A percentile compares a stretch with the other conserved stretches of the same genome.
These are phyloP conservation scores for Drosophila mulleri DNA, from an alignment of 2,888 invertebrate species.

Conservation along the genomic window DNA sequence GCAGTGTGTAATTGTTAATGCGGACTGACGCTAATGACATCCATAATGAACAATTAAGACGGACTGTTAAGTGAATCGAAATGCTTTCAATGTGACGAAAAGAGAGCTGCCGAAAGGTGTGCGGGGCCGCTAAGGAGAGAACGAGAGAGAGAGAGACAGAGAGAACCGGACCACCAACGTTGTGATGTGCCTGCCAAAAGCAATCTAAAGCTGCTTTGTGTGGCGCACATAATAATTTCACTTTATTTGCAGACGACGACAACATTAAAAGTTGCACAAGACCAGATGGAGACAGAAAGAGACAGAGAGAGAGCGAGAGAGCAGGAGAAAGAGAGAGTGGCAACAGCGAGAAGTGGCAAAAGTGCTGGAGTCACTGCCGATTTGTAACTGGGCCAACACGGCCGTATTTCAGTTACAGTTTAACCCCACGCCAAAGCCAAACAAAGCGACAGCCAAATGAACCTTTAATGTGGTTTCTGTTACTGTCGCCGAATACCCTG, in stretches of 20 bases:
- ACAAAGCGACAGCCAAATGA: conserved; percentile 77
- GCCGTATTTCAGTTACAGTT: conserved; percentile 65
- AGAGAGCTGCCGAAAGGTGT: neutral
- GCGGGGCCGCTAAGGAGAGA: neutral
- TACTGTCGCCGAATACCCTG: conserved; percentile 15
- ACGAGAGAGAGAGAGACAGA: neutral
- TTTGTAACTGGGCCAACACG: conserved; percentile 74
- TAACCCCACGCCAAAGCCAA: conserved; percentile 75
- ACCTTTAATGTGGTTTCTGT: conserved; percentile 74
- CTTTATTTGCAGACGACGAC: conserved; percentile 65
- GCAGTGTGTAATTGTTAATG: conserved; percentile 47
- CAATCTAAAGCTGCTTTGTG: conserved; percentile 61
- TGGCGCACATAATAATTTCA: conserved; percentile 74
- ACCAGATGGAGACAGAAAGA: conserved; percentile 10
- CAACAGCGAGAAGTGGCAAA: conserved; percentile 66
- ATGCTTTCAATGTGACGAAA: conserved; percentile 55
- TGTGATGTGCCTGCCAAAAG: conserved; percentile 53
- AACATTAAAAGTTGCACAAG: conserved; percentile 59
- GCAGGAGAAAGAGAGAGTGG: conserved; percentile 7
- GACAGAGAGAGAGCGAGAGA: conserved; percentile 6
- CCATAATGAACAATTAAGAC: conserved; percentile 46
- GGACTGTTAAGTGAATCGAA: conserved; percentile 35
- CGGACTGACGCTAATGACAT: conserved; percentile 17
- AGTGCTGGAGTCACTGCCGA: conserved; percentile 62
- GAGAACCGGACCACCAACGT: conserved; percentile 51